These are phyloP conservation scores for Alethe diademata DNA, from an alignment of 2,113 vertebrate genomes.

Conservation along the genomic window DNA sequence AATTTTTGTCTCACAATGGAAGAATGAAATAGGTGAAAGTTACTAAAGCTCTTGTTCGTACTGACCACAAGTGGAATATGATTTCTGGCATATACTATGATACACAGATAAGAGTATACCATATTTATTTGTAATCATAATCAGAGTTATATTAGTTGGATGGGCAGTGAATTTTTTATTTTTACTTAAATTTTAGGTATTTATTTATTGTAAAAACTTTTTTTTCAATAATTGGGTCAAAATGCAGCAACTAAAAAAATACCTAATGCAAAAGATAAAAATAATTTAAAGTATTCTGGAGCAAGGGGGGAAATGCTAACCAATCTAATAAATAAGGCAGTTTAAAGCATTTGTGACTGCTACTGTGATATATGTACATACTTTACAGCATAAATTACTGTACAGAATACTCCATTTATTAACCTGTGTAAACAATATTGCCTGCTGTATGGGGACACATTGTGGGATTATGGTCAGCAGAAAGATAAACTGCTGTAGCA, in stretches of 20 bases:
- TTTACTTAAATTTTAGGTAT: slow-evolving; percentile 28
- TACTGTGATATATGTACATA: slow-evolving; percentile 51
- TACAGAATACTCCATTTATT: slow-evolving; percentile 42
- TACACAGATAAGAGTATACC: slow-evolving; percentile 8
- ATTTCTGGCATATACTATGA: slow-evolving; percentile 18
- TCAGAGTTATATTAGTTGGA: slow-evolving; percentile 28
- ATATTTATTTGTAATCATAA: slow-evolving; percentile 1
- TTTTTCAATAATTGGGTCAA: neutral
- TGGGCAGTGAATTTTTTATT: neutral
- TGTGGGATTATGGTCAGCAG: neutral
- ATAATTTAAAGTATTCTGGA: slow-evolving; percentile 46
- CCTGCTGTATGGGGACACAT: neutral
- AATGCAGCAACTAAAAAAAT: slow-evolving; percentile 24
- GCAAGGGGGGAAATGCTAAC: neutral
- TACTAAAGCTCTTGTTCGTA: slow-evolving; percentile 27
- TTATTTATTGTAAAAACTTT: neutral
- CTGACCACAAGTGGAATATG: neutral
- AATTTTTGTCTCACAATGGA: slow-evolving; percentile 25
- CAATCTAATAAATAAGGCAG: slow-evolving; percentile 48
- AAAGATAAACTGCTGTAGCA: neutral
- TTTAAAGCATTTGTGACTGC: slow-evolving; percentile 51
- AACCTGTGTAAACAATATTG: slow-evolving; percentile 39
- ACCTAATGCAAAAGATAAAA: slow-evolving; percentile 27
- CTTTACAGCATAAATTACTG: slow-evolving; percentile 67
- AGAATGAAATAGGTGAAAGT: slow-evolving; percentile 10